phyloP scores from a whole-genome alignment of 92 coral and sea anemone species.

The Ricordea florida region DNA sequence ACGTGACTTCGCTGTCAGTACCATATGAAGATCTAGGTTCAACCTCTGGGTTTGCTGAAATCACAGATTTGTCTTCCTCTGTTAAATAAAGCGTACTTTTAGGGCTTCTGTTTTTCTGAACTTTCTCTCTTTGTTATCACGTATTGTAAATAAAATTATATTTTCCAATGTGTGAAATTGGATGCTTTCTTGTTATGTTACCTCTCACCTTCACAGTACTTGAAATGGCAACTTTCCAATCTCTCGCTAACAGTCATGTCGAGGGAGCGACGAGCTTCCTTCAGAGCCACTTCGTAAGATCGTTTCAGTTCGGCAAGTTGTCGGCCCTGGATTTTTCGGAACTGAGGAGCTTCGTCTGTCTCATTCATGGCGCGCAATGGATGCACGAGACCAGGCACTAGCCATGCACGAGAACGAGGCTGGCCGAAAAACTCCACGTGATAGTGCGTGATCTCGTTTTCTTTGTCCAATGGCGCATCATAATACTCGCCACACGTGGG shows the following conservation, averaged over 20 bases:
- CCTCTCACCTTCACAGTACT: constrained; percentile 23
- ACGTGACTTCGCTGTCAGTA: too few species aligned
- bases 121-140: too few species aligned
- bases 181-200: background rate
- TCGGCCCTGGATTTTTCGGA: constrained; percentile 55
- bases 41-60: too few species aligned
- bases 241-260: constrained; percentile 59
- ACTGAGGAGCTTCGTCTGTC: constrained; percentile 55
- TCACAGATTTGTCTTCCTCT: constrained; percentile 7
- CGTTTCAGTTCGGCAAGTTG: constrained; percentile 53
- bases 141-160: too few species aligned
- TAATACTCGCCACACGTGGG: constrained; percentile 89
- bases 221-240: constrained; percentile 70
- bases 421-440: constrained; percentile 94
- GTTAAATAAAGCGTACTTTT: too few species aligned
- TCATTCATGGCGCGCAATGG: constrained; percentile 76
- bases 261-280: constrained; percentile 64
- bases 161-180: too few species aligned
- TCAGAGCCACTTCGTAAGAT: constrained; percentile 76
- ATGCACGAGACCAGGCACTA: constrained; percentile 65
- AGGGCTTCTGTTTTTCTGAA: too few species aligned
- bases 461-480: constrained; percentile 85
- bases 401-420: constrained; percentile 91
- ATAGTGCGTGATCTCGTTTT: constrained; percentile 86
- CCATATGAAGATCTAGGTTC: too few species aligned